Conservation (phyloP, 2,113 vertebrate genomes). For the Scopus umbretta region DNA sequence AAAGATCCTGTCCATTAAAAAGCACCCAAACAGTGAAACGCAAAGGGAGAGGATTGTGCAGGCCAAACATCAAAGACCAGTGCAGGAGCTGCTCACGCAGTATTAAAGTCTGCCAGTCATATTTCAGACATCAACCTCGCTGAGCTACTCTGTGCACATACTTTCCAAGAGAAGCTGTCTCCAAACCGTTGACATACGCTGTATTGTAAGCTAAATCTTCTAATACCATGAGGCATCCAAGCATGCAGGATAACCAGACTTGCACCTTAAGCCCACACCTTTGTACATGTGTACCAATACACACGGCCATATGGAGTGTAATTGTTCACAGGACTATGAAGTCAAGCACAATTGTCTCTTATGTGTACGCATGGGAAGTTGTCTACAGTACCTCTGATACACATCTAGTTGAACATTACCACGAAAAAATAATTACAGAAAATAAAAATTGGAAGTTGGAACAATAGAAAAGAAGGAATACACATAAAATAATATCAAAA, state of each 20-base stretch:
- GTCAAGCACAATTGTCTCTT: background rate
- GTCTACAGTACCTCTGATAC: background rate
- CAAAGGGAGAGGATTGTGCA: background rate
- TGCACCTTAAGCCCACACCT: background rate
- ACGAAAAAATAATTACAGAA: background rate
- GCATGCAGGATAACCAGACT: background rate
- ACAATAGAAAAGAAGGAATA: background rate
- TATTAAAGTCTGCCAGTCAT: background rate
- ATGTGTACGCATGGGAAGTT: background rate
- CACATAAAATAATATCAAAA: background rate
- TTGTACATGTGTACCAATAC: background rate
- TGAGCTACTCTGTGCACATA: background rate
- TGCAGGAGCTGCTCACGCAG: background rate
- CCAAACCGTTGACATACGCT: background rate
- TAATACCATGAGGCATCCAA: background rate
- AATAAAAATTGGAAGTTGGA: background rate
- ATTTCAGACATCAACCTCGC: background rate
- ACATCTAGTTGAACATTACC: background rate
- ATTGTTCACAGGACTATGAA: background rate
- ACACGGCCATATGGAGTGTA: background rate
- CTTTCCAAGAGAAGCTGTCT: background rate
- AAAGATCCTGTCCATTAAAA: background rate
- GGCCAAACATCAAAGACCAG: background rate
- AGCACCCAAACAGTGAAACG: background rate
- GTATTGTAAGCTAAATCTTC: background rate